Conservation (phyloP, 2,113 vertebrate species). For the Ranitomeya variabilis region DNA sequence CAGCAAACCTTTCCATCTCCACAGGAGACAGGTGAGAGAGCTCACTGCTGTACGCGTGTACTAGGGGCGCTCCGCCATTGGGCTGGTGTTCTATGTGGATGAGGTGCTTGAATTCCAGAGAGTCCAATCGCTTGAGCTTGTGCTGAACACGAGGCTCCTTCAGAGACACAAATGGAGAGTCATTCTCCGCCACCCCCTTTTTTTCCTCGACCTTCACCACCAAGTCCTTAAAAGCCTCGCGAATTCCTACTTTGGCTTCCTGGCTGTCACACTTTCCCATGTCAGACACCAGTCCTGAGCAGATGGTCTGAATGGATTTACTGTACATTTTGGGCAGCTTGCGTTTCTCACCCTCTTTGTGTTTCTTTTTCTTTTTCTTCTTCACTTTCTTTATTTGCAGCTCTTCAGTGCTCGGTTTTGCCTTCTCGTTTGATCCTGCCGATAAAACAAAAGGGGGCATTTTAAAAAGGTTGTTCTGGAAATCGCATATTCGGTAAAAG, state of each 20-base stretch:
- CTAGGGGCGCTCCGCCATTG: slow-evolving; percentile 92
- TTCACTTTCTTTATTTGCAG: slow-evolving; percentile 97
- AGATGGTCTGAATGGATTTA: slow-evolving; percentile 92
- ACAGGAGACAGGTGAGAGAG: slow-evolving; percentile 84
- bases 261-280: slow-evolving; percentile 71
- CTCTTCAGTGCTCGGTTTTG: slow-evolving; percentile 85
- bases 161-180: slow-evolving; percentile 73
- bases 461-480: background rate
- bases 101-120: slow-evolving; percentile 87
- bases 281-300: slow-evolving; percentile 83
- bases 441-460: slow-evolving; percentile 39
- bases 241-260: slow-evolving; percentile 78
- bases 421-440: slow-evolving; percentile 86
- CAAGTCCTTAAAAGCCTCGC: slow-evolving; percentile 72
- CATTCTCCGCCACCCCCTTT: slow-evolving; percentile 70
- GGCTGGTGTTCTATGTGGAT: slow-evolving; percentile 95
- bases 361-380: slow-evolving; percentile 99
- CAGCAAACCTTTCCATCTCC: slow-evolving; percentile 92
- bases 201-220: slow-evolving; percentile 74
- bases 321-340: slow-evolving; percentile 96
- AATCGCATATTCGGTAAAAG: background rate
- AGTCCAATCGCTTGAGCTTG: slow-evolving; percentile 78
- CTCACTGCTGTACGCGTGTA: slow-evolving; percentile 92
- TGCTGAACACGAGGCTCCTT: slow-evolving; percentile 74
- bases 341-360: slow-evolving; percentile 93